Evolutionary conservation across 2,888 invertebrate genomes (phyloP).

Genomic region (Brassicogethes aeneus): DNA sequence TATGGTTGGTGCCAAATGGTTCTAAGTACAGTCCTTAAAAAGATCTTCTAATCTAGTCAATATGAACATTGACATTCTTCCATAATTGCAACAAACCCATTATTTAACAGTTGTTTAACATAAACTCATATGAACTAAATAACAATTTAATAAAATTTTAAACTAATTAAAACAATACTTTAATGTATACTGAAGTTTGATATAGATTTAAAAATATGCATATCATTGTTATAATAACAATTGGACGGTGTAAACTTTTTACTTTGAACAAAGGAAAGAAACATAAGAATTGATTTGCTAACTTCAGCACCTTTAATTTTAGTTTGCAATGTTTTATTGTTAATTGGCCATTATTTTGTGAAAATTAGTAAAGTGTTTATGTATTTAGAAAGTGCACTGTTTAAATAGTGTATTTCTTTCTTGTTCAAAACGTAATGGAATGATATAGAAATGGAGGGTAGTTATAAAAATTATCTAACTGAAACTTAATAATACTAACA

Average conservation of each 20-base stretch:
- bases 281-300: too few species aligned
- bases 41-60: constrained; percentile 2
- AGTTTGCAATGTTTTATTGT: too few species aligned
- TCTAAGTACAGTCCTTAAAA: constrained; percentile 16
- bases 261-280: too few species aligned
- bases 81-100: neutral
- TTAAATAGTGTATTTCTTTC: neutral
- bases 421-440: neutral
- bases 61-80: neutral
- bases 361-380: too few species aligned
- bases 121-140: constrained; percentile 30
- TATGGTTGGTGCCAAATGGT: constrained; percentile 11
- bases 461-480: constrained; percentile 14
- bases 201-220: constrained; percentile 11
- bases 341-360: too few species aligned
- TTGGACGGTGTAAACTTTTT: constrained; percentile 25
- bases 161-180: constrained; percentile 24
- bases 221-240: too few species aligned
- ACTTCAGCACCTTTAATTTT: too few species aligned
- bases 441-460: constrained; percentile 22
- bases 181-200: constrained; percentile 14
- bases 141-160: constrained; percentile 33
- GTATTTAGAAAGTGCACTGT: too few species aligned
- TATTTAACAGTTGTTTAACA: constrained; percentile 1
- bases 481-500: constrained; percentile 5